Percentiles rank a stretch among this genome's conserved stretches.
Conservation (phyloP, 2,797 vertebrate genomes). For the Babyrousa celebensis region DNA sequence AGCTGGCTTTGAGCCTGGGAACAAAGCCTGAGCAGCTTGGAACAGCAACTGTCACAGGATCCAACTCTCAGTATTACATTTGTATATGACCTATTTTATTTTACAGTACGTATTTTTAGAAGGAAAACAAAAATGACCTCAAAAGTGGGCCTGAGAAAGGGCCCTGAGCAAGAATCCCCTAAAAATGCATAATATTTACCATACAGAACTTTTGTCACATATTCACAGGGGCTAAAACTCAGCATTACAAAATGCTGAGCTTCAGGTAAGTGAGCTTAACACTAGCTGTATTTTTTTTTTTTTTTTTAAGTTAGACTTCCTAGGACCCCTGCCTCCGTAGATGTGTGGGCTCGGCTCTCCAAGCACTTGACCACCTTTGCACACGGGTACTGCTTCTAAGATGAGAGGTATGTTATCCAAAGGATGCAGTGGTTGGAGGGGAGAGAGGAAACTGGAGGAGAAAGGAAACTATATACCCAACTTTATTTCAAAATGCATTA, state of each 20-base stretch:
- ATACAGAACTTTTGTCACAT: neutral
- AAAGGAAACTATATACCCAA: neutral
- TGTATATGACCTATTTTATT: neutral
- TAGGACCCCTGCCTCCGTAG: neutral
- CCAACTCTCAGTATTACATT: no score
- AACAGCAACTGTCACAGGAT: neutral
- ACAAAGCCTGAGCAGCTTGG: neutral
- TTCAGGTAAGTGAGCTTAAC: neutral
- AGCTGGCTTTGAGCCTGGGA: neutral
- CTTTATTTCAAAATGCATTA: neutral
- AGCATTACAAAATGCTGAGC: neutral
- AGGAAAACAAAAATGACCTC: constrained; percentile 45
- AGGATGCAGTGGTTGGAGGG: neutral
- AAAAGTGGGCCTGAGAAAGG: neutral
- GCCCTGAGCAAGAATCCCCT: neutral
- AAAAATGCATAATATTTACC: neutral
- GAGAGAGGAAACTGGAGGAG: neutral
- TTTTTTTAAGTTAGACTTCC: neutral
- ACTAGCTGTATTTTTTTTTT: neutral
- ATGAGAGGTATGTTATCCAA: neutral
- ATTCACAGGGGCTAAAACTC: neutral
- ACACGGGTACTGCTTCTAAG: accelerated
- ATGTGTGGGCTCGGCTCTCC: neutral
- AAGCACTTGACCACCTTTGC: accelerated
- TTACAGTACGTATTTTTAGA: neutral